Evolutionary conservation across 2,888 invertebrate species (phyloP).

Genomic region (Pocota personata): DNA sequence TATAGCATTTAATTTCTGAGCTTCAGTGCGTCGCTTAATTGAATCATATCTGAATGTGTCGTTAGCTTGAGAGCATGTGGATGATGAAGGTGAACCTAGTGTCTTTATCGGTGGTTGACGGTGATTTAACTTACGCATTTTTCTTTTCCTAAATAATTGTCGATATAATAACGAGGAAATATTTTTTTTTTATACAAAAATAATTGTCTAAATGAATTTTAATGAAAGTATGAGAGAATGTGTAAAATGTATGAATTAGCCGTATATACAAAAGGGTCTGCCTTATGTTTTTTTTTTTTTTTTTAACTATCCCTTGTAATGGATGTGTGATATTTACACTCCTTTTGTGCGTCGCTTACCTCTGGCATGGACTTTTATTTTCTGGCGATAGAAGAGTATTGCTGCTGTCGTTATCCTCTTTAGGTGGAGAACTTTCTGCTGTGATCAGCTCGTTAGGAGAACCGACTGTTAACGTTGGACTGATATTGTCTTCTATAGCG

Average conservation of each 20-base stretch:
- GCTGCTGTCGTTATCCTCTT: slow-evolving; percentile 89
- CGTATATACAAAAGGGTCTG: slow-evolving; percentile 42
- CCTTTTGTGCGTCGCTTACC: slow-evolving; percentile 82
- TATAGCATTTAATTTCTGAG: slow-evolving; percentile 64
- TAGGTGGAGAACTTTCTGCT: slow-evolving; percentile 82
- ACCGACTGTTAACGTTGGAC: slow-evolving; percentile 72
- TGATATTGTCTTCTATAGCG: slow-evolving; percentile 70
- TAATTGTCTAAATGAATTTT: slow-evolving; percentile 26
- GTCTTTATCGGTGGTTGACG: slow-evolving; percentile 66
- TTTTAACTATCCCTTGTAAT: slow-evolving; percentile 49
- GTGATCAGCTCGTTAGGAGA: slow-evolving; percentile 71
- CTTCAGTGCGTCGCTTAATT: slow-evolving; percentile 62
- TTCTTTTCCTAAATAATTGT: slow-evolving; percentile 69
- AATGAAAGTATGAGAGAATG: slow-evolving; percentile 14
- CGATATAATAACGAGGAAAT: slow-evolving; percentile 35
- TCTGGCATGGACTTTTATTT: slow-evolving; percentile 88
- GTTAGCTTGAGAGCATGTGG: slow-evolving; percentile 78
- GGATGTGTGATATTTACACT: slow-evolving; percentile 59
- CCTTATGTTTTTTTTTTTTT: slow-evolving; percentile 13
- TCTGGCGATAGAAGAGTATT: slow-evolving; percentile 88
- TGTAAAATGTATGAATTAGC: slow-evolving; percentile 25
- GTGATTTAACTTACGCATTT: slow-evolving; percentile 71
- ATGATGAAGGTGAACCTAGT: slow-evolving; percentile 78
- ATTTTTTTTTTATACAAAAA: slow-evolving; percentile 48
- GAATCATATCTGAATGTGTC: slow-evolving; percentile 67